Conservation (phyloP, 2,113 vertebrate species). For the Oplegnathus fasciatus region DNA sequence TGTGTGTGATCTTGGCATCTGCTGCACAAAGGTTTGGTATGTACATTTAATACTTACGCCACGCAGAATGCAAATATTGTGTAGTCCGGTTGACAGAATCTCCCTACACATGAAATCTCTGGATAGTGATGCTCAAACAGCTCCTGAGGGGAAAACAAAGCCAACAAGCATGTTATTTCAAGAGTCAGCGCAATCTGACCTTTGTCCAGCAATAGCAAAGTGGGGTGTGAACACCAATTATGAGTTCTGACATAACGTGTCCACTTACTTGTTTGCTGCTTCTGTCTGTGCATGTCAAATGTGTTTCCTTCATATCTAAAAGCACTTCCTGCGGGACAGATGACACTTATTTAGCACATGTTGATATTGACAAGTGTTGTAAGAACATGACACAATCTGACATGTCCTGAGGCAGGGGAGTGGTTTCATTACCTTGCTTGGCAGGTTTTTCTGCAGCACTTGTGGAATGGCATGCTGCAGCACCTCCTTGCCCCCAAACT, state of each 20-base stretch:
- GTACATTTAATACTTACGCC: slow-evolving; percentile 75
- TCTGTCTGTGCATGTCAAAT: slow-evolving; percentile 85
- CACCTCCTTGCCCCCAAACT: slow-evolving; percentile 89
- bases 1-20: not conserved
- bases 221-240: not conserved
- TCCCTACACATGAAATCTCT: slow-evolving; percentile 89
- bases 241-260: not conserved
- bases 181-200: not conserved
- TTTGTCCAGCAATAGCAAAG: not conserved
- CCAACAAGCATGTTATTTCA: not conserved
- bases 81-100: slow-evolving; percentile 74
- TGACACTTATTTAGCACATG: not conserved
- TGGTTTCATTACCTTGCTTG: slow-evolving; percentile 66
- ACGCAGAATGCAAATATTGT: slow-evolving; percentile 87
- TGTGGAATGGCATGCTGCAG: slow-evolving; percentile 82
- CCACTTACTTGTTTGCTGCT: slow-evolving; percentile 80
- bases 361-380: not conserved
- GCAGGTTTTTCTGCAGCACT: slow-evolving; percentile 76
- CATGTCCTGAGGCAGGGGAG: fast-evolving
- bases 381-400: no score
- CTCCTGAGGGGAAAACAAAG: slow-evolving; percentile 79
- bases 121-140: slow-evolving; percentile 86
- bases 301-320: slow-evolving; percentile 89
- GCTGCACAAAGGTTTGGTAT: no score
- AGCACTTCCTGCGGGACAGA: slow-evolving; percentile 82